Percentiles rank a stretch among this genome's conserved stretches.
phyloP scores from a whole-genome alignment of 2,888 invertebrate species.

The Blera fallax region DNA sequence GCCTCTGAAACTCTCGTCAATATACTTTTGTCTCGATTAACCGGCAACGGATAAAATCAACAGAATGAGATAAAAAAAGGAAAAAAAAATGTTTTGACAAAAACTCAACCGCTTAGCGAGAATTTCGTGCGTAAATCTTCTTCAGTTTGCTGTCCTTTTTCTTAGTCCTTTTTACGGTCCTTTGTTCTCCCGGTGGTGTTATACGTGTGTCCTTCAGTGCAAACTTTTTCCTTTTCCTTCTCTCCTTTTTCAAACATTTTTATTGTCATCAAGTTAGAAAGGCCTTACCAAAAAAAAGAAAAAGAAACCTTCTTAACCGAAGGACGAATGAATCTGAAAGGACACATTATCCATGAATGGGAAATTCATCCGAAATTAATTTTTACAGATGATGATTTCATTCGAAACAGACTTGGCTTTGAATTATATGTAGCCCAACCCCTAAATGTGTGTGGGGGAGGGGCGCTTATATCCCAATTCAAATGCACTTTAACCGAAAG shows the following conservation, averaged over 20 bases:
- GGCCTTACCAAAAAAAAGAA: neutral
- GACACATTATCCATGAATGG: constrained; percentile 31
- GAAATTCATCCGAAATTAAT: constrained; percentile 57
- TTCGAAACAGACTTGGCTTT: constrained; percentile 39
- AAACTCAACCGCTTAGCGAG: constrained; percentile 52
- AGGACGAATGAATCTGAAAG: constrained; percentile 2
- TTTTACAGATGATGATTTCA: constrained; percentile 58
- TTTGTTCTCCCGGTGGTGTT: neutral
- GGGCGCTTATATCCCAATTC: neutral
- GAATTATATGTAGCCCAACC: constrained; percentile 50
- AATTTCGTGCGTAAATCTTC: constrained; percentile 50
- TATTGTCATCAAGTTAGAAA: constrained; percentile 16
- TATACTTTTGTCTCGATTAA: constrained; percentile 30
- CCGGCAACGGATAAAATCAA: constrained; percentile 25
- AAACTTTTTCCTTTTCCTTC: neutral
- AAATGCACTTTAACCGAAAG: neutral
- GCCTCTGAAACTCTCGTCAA: constrained; percentile 6
- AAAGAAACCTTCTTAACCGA: too few species aligned
- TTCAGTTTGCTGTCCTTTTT: constrained; percentile 23
- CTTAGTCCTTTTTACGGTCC: neutral
- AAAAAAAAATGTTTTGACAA: constrained; percentile 26
- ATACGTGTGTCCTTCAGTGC: neutral
- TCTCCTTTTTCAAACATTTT: constrained; percentile 20
- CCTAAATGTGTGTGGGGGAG: too few species aligned
- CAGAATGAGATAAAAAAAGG: constrained; percentile 3